A percentile compares a stretch with the other conserved stretches of the same genome.
phyloP scores from a whole-genome alignment of 2,888 invertebrate genomes.

The Pimpla rufipes region DNA sequence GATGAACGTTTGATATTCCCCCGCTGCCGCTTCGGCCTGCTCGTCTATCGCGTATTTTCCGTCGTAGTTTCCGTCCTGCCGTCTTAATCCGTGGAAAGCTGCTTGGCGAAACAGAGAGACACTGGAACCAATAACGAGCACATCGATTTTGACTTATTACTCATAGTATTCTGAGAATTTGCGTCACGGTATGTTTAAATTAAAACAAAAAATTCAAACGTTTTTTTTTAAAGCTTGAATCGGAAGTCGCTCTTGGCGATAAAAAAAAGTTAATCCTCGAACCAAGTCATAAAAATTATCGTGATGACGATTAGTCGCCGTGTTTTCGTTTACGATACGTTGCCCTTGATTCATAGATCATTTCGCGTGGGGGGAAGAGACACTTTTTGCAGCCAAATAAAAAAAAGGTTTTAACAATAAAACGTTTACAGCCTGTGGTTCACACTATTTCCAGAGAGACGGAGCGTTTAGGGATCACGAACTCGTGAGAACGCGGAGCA shows the following conservation, averaged over 20 bases:
- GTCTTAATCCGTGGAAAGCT: background rate
- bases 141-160: too few relatives aligned
- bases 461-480: constrained; percentile 7
- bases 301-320: background rate
- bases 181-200: too few relatives aligned
- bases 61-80: background rate
- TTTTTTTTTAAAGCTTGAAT: too few relatives aligned
- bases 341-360: background rate
- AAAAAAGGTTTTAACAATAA: background rate
- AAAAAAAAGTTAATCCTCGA: too few relatives aligned
- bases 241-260: too few relatives aligned
- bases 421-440: background rate
- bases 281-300: background rate
- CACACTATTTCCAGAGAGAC: constrained; percentile 7
- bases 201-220: background rate
- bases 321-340: background rate
- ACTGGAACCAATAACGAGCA: too few relatives aligned
- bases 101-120: background rate
- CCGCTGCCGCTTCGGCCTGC: constrained; percentile 6
- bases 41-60: background rate
- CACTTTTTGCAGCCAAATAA: background rate
- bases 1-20: constrained; percentile 66
- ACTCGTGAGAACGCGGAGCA: background rate
- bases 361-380: background rate
- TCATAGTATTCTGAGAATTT: too few relatives aligned